Base-by-base conservation (phyloP, 2,113 vertebrate genomes). In the Jaculus jaculus region DNA sequence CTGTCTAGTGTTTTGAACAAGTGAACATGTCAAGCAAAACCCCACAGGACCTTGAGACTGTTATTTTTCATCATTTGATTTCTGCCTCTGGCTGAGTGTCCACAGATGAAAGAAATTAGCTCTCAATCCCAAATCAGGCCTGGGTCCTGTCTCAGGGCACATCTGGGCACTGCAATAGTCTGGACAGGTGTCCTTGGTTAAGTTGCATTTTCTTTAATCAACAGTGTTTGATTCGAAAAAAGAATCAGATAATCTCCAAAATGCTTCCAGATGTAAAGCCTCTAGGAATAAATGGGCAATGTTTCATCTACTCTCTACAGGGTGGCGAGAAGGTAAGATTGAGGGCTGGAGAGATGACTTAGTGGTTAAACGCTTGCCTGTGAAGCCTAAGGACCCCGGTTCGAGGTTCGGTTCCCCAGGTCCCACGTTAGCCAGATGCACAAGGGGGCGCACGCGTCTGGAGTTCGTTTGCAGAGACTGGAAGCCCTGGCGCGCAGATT, bases 1-100 rank as follows among this genome's bases (percentile, higher is more conserved):
- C 47, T 68, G 30, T 73, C 71, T 83, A 68, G 13, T 34, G 26
- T 84, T 88, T 20, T 92, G 30, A 95, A 84, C 32, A 82, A 92
- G 51, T 75, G 72, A 18, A 89, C 63, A 28, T 13, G 9, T 86
- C 80, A 73, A 80, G 26, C 11, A 37, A 90, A 89, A 94, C 37
- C 20, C 28, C 69, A 69, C 18, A 8, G 47, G 72, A 42, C 60
- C 74, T 66, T 51, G 18, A 72, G 39, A 65, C 37, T 23, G 63
- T 30, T 32, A 0, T 37, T 93, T 81, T 68, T 81, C 73, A 34
- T 92, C 69, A 84, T 74, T 77, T 93, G 68, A 92, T 72, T 74
- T 91, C 66, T 75, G 39, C 73, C 37, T 79, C 66, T 15, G 1
- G 2, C 8, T 7, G 17, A 90, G n/a, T 73, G 72, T 80, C 47